Evolutionary conservation across 1,140 invertebrate genomes (phyloP).

Genomic region (Pseudobourletiella spinata): DNA sequence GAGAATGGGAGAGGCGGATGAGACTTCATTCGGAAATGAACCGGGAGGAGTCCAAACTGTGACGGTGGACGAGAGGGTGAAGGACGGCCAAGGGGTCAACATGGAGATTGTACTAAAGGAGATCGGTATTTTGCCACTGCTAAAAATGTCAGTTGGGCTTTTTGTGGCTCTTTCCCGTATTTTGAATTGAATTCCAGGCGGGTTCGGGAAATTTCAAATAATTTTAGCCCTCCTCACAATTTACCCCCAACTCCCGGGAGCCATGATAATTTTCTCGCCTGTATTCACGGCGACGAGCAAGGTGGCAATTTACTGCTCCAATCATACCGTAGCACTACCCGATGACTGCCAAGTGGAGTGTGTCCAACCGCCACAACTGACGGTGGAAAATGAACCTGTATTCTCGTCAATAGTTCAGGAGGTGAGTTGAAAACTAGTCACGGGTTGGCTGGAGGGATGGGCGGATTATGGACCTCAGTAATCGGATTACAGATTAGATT

Average conservation of each 20-base stretch:
- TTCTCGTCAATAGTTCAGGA: slow-evolving; percentile 29
- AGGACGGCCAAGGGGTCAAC: no score
- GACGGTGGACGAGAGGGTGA: no score
- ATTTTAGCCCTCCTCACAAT: slow-evolving; percentile 14
- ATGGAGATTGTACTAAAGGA: no score
- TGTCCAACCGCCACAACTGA: background rate
- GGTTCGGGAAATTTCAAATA: slow-evolving; percentile 20
- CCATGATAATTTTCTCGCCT: slow-evolving; percentile 28
- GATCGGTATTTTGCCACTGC: no score
- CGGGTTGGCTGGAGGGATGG: no score
- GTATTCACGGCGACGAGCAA: slow-evolving; percentile 19
- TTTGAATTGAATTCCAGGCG: slow-evolving; percentile 10
- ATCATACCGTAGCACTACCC: background rate
- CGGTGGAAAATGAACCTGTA: background rate
- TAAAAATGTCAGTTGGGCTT: no score
- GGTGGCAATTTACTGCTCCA: slow-evolving; percentile 1
- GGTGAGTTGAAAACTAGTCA: no score
- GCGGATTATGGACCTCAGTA: no score
- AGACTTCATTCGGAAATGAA: no score
- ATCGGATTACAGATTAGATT: background rate
- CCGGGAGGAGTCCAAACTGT: no score
- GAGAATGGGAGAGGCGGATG: no score
- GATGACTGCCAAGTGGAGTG: slow-evolving; percentile 1
- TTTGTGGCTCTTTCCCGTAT: no score
- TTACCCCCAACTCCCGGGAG: slow-evolving; percentile 16